These are phyloP conservation scores for Serrognathus titanus DNA, from an alignment of 2,888 invertebrate species.

Conservation along the genomic window DNA sequence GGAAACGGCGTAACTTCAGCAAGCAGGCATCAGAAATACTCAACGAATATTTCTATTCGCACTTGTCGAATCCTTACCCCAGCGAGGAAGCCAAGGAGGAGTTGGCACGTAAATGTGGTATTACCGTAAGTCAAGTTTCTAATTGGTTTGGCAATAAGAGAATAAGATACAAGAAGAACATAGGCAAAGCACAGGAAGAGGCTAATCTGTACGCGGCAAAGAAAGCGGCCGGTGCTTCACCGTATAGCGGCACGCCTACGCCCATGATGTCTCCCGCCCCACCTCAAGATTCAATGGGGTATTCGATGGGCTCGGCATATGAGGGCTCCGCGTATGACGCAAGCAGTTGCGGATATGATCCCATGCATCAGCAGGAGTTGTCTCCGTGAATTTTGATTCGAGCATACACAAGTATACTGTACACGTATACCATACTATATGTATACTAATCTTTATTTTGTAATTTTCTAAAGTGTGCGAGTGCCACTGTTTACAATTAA, in stretches of 20 bases:
- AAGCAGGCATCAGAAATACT: constrained; percentile 99
- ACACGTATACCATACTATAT: constrained; percentile 29
- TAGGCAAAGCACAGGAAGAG: constrained; percentile 99
- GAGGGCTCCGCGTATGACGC: constrained; percentile 87
- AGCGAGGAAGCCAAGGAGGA: constrained; percentile 99
- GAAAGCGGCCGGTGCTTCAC: constrained; percentile 81
- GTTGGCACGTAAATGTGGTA: constrained; percentile 97
- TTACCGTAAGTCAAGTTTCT: constrained; percentile 92
- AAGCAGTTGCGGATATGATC: constrained; percentile 87
- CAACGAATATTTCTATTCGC: constrained; percentile 99
- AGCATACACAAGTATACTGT: constrained; percentile 34
- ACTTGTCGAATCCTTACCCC: constrained; percentile 98
- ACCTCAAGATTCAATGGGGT: constrained; percentile 89
- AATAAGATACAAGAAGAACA: constrained; percentile 99
- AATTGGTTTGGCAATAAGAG: constrained; percentile 99
- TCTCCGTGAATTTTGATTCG: constrained; percentile 52
- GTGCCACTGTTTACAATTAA: not conserved
- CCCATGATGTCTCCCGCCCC: constrained; percentile 95
- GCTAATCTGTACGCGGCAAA: constrained; percentile 98
- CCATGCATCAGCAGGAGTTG: constrained; percentile 81
- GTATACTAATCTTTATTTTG: constrained; percentile 33
- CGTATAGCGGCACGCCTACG: constrained; percentile 83
- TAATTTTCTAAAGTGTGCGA: constrained; percentile 10
- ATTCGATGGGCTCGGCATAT: constrained; percentile 89
- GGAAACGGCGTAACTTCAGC: constrained; percentile 97